phyloP scores from a whole-genome alignment of 2,888 invertebrate genomes.

The Watsonalla cultraria region DNA sequence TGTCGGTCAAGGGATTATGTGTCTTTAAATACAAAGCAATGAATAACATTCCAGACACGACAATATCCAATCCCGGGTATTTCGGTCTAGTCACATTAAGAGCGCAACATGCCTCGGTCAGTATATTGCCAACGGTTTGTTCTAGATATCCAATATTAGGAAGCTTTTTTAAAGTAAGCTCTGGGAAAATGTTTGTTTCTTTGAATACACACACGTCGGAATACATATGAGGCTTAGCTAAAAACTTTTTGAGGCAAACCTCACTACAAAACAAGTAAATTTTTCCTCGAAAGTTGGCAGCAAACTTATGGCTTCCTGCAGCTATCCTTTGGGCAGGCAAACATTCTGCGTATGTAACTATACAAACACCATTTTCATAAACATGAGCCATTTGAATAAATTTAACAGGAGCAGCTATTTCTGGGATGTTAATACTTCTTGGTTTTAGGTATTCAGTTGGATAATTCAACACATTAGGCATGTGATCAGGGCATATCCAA shows the following conservation, averaged over 20 bases:
- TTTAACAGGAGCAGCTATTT: constrained; percentile 69
- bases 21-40: constrained; percentile 79
- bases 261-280: constrained; percentile 78
- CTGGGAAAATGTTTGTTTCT: constrained; percentile 46
- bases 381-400: constrained; percentile 54
- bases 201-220: constrained; percentile 64
- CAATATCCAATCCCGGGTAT: constrained; percentile 75
- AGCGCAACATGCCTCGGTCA: constrained; percentile 75
- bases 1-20: constrained; percentile 53
- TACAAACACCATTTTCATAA: constrained; percentile 78
- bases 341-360: constrained; percentile 79
- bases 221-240: constrained; percentile 70
- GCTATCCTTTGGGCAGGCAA: constrained; percentile 64
- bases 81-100: constrained; percentile 77
- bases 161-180: constrained; percentile 62
- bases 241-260: constrained; percentile 73
- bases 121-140: constrained; percentile 74
- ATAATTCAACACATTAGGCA: constrained; percentile 56
- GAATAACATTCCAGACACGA: constrained; percentile 73
- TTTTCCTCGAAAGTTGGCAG: constrained; percentile 66
- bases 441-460: constrained; percentile 56
- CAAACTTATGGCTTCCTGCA: constrained; percentile 62
- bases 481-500: constrained; percentile 80
- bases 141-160: constrained; percentile 81
- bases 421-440: constrained; percentile 52